Evolutionary conservation across 2,888 invertebrate genomes (phyloP), one percentile per base, ranked within the genome.

Genomic region (Lepidochitona cinerea): DNA sequence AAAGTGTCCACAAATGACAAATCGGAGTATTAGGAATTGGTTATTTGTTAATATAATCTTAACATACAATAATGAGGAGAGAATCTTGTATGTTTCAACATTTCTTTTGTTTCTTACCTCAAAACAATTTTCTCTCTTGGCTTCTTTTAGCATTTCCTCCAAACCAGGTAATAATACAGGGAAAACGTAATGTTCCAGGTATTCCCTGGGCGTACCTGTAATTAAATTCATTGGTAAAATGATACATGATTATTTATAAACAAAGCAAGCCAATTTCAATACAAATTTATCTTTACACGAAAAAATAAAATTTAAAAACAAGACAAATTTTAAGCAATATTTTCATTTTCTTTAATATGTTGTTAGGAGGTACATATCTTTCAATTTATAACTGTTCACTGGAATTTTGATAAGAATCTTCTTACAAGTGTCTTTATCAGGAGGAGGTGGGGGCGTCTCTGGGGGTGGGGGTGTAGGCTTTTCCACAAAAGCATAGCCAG

Each of bases 121-220:
- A 85, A 90, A 89, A 75, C 91, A 91, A 80, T 87, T 88, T 79
- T 90, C 89, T 71, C 79, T 73, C 75, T 88, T 90, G 33, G 91
- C 91, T 76, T 85, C 79, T 77, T 82, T 79, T 9, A 91, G 79
- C 89, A 90, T 90, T 74, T 85, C 86, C 72, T 89, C 90, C 59
- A 91, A 72, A 23, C 88, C 90, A 70, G 90, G 90, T 36, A 90
- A 80, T 37, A 91, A 81, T 29, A 83, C 79, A 14, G 91, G 91
- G 73, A 90, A 90, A 18, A 91, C 83, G 77, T 88, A 89, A 73
- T 84, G 75, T 75, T 91, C 89, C 72, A 90, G 75, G 79, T 89
- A 91, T 73, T 88, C 89, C 67, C 83, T 83, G 12, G 89, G 88
- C 26, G 85, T 76, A 79, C 89, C 89, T 89, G 79, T 37, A 78